phyloP scores from a whole-genome alignment of 1,140 invertebrate genomes.

The Phocides pigmalion region DNA sequence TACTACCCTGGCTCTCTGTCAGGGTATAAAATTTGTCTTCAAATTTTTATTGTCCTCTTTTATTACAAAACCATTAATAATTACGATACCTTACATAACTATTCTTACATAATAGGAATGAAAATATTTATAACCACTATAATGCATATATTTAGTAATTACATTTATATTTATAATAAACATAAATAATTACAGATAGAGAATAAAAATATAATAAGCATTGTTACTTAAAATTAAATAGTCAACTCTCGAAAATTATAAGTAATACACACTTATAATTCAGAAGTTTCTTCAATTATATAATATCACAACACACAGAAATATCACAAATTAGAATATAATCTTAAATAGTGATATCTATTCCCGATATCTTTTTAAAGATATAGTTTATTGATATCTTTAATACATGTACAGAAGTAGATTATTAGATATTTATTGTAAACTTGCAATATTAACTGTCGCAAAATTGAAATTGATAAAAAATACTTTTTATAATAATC shows the following conservation, averaged over 20 bases:
- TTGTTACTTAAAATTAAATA: constrained; percentile 25
- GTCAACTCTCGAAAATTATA: constrained; percentile 35
- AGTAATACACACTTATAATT: constrained; percentile 33
- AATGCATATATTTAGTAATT: constrained; percentile 40
- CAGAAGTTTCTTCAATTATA: constrained; percentile 32
- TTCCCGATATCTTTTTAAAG: too few species aligned
- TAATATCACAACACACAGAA: constrained; percentile 55
- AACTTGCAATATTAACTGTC: too few species aligned
- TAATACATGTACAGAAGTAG: too few species aligned
- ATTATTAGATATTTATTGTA: too few species aligned
- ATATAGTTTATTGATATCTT: too few species aligned
- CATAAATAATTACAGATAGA: constrained; percentile 47
- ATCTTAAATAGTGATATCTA: constrained; percentile 5
- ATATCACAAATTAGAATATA: constrained; percentile 49
- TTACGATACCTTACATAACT: constrained; percentile 5
- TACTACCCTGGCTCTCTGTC: too few species aligned
- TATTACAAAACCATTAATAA: constrained; percentile 19
- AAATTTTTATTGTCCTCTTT: neutral
- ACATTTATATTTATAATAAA: constrained; percentile 48
- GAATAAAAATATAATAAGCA: constrained; percentile 14
- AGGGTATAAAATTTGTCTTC: too few species aligned
- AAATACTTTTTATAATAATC: too few species aligned
- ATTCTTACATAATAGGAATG: constrained; percentile 48
- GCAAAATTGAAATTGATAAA: too few species aligned
- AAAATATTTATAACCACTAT: constrained; percentile 36